Conservation (phyloP, 2,888 invertebrate species). For the Cryptus armator region DNA sequence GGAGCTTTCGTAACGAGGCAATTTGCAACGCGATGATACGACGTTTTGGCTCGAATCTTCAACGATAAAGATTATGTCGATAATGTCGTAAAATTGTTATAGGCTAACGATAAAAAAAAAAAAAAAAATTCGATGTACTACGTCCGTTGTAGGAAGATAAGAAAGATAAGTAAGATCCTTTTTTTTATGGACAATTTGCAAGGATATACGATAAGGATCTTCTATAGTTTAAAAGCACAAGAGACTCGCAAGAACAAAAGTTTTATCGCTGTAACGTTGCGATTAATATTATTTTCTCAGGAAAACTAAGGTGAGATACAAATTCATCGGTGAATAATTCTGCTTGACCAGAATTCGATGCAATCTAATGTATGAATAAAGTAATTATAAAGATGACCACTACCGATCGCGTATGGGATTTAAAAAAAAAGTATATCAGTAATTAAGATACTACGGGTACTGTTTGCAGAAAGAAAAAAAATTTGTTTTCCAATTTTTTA, state of each 20-base stretch:
- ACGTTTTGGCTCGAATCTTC: slow-evolving; percentile 1
- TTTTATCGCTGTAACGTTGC: slow-evolving; percentile 18
- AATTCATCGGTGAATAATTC: slow-evolving; percentile 18
- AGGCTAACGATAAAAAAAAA: slow-evolving; percentile 40
- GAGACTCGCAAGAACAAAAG: slow-evolving; percentile 18
- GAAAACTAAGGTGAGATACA: slow-evolving; percentile 49
- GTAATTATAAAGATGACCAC: slow-evolving; percentile 30
- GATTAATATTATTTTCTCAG: slow-evolving; percentile 66
- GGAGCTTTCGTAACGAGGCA: slow-evolving; percentile 10
- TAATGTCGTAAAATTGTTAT: slow-evolving; percentile 62
- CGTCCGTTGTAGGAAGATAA: slow-evolving; percentile 25
- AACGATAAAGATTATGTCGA: slow-evolving; percentile 28
- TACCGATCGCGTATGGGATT: slow-evolving; percentile 24
- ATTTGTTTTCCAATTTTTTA: slow-evolving; percentile 1
- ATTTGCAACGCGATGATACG: slow-evolving; percentile 18
- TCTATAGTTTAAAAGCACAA: slow-evolving; percentile 1
- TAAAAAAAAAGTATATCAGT: slow-evolving; percentile 38
- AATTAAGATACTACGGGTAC: slow-evolving; percentile 57
- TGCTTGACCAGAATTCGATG: slow-evolving; percentile 19
- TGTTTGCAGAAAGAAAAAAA: slow-evolving; percentile 27
- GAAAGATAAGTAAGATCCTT: slow-evolving; percentile 2
- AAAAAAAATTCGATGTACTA: slow-evolving; percentile 39
- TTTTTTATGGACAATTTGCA: slow-evolving; percentile 8
- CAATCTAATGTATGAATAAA: slow-evolving; percentile 10
- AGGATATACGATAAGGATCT: not conserved